These are phyloP conservation scores for Yponomeuta cagnagella DNA, from an alignment of 2,888 invertebrate genomes.

Conservation along the genomic window DNA sequence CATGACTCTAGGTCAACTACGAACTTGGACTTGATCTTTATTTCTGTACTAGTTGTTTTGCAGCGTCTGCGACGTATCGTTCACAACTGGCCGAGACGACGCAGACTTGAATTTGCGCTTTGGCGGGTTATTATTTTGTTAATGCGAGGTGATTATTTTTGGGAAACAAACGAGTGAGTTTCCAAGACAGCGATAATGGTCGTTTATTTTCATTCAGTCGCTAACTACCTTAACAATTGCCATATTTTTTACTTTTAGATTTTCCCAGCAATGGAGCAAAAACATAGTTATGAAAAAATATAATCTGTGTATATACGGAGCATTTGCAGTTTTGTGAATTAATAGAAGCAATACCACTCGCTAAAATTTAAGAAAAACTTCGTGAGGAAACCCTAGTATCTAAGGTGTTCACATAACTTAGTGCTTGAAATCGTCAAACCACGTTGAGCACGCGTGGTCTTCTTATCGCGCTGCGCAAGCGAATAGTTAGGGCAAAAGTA, in stretches of 20 bases:
- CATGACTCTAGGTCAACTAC: too few relatives aligned
- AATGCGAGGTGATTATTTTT: slow-evolving; percentile 3
- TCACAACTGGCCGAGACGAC: slow-evolving; percentile 62
- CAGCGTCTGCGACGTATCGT: slow-evolving; percentile 55
- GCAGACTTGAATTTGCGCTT: slow-evolving; percentile 47
- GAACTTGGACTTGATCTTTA: neutral
- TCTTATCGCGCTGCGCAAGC: too few relatives aligned
- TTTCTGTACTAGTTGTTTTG: neutral
- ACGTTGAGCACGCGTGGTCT: too few relatives aligned
- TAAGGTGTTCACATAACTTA: too few relatives aligned
- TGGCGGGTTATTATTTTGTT: slow-evolving; percentile 43
- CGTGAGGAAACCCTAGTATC: too few relatives aligned
- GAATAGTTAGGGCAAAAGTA: too few relatives aligned
- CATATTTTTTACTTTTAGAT: neutral
- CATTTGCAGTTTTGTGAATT: too few relatives aligned
- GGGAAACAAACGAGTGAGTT: neutral
- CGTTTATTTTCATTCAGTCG: neutral
- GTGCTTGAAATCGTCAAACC: too few relatives aligned
- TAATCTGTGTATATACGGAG: too few relatives aligned
- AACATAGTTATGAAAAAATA: neutral
- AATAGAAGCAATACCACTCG: too few relatives aligned
- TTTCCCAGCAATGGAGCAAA: neutral
- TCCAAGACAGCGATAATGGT: neutral
- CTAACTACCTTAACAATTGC: neutral
- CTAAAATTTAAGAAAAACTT: too few relatives aligned